Evolutionary conservation across 2,888 invertebrate species (phyloP), one percentile per base, ranked within the genome.

Genomic region (Vesta saturnalis): DNA sequence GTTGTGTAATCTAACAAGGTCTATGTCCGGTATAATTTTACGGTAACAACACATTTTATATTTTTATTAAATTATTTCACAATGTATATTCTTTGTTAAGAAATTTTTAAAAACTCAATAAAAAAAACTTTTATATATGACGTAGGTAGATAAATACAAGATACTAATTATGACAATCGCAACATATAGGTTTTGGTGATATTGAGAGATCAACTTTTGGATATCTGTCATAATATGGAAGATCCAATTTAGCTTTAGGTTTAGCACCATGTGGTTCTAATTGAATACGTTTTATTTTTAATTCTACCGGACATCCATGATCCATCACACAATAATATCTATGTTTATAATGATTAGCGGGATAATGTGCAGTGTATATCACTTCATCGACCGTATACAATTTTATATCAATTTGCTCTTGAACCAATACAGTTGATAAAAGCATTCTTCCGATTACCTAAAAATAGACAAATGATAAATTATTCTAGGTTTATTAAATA

Each of bases 241-340:
- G 76, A 30, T 80, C 72, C 6, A 80, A 52, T 60, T 82, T 64
- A 6, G 76, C 77, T 23, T 78, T 73, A 2, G 81, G 81, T 58
- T 76, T 71, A 4, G 79, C 73, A 14, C 74, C 67, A 2, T 74
- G 71, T 15, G 72, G 68, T 19, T 77, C 74, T 15, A 83, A 63
- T 47, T 73, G 73, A 67, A 82, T 82, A 18, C 77, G 74, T 61
- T 78, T 81, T 47, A 83, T 83, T 71, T 78, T 79, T 60, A 83
- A 65, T 55, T 80, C 79, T 2, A 77, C 74, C 1, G 82, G 77
- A 70, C 76, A 80, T 0, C 85, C 87, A 55, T 82, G 85, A 14
- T 87, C 86, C 74, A 85, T 75, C 71, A 87, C 87, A 67, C 86
- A 84, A 61, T 89, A 89, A 80, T 88, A 89, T 6, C 85, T 77